A percentile compares a stretch with the other conserved stretches of the same genome.
These are phyloP conservation scores for Mylabris sibirica DNA, from an alignment of 2,888 invertebrate genomes.

Conservation along the genomic window DNA sequence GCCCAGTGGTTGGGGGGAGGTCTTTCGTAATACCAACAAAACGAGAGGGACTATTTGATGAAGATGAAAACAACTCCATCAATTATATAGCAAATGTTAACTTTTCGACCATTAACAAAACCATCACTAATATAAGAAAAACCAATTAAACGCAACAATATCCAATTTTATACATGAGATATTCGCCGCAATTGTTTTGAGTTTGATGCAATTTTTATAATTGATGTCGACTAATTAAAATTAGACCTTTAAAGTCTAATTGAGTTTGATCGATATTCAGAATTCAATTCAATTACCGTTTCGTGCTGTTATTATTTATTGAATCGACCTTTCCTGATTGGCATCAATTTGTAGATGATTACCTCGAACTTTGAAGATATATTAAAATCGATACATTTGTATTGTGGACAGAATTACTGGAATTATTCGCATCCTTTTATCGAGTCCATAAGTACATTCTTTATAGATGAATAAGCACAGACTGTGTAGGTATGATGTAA, in stretches of 20 bases:
- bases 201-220: conserved; percentile 17
- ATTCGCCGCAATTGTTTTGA: conserved; percentile 15
- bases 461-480: background rate
- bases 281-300: background rate
- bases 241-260: background rate
- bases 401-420: background rate
- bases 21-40: conserved; percentile 45
- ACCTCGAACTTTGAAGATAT: background rate
- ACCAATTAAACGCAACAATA: background rate
- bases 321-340: background rate
- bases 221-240: background rate
- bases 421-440: background rate
- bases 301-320: conserved; percentile 1
- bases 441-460: background rate
- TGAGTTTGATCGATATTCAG: background rate
- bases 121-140: background rate
- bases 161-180: background rate
- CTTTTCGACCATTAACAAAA: background rate
- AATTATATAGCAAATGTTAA: background rate
- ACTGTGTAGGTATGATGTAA: background rate
- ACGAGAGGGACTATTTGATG: conserved; percentile 1
- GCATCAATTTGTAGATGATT: background rate
- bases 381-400: background rate
- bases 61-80: conserved; percentile 7
- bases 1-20: conserved; percentile 29